These are phyloP conservation scores for Moxostoma hubbsi DNA, from an alignment of 2,797 vertebrate species.

Conservation along the genomic window DNA sequence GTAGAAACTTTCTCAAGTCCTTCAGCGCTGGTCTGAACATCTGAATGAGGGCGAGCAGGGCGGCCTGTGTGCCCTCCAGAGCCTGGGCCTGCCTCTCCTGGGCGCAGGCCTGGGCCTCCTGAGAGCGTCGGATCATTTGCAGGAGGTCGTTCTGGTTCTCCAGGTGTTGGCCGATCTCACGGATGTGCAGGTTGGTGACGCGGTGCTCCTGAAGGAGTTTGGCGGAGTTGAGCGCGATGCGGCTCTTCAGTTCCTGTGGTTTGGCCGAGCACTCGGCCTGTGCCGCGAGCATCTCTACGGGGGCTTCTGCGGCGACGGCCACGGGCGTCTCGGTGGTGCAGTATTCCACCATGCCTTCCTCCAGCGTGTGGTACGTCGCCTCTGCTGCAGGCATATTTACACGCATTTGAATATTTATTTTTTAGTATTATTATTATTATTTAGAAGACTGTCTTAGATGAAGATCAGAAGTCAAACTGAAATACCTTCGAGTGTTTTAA, in stretches of 20 bases:
- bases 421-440: neutral
- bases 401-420: neutral
- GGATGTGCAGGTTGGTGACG: slow-evolving; percentile 93
- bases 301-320: slow-evolving; percentile 81
- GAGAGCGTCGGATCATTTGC: slow-evolving; percentile 93
- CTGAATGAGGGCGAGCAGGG: slow-evolving; percentile 91
- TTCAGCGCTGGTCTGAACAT: slow-evolving; percentile 92
- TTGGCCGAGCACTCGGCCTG: slow-evolving; percentile 83
- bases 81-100: slow-evolving; percentile 96
- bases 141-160: slow-evolving; percentile 95
- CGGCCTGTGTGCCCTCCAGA: slow-evolving; percentile 93
- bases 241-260: slow-evolving; percentile 94
- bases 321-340: slow-evolving; percentile 87
- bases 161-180: slow-evolving; percentile 94
- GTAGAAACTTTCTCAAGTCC: slow-evolving; percentile 91
- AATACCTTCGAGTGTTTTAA: slow-evolving; percentile 75
- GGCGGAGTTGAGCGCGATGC: slow-evolving; percentile 94
- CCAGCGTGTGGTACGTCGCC: slow-evolving; percentile 89
- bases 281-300: slow-evolving; percentile 84
- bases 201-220: slow-evolving; percentile 95
- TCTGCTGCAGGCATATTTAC: slow-evolving; percentile 74
- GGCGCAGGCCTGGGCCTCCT: slow-evolving; percentile 93
- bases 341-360: slow-evolving; percentile 95
- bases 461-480: neutral
- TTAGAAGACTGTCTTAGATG: neutral